Conservation (phyloP, 2,888 invertebrate genomes). For the Dusona sp. region DNA sequence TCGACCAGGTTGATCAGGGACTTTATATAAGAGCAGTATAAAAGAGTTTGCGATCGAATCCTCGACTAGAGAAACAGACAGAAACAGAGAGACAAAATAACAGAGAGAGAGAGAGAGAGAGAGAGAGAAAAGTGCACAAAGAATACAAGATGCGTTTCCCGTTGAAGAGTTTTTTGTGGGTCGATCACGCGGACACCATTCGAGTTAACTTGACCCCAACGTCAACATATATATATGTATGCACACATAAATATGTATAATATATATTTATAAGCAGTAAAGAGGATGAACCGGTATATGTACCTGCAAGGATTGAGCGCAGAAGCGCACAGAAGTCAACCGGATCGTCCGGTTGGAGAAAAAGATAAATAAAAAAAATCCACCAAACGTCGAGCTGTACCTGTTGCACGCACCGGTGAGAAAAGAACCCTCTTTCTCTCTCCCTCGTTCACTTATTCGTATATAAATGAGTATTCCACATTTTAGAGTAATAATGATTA, state of each 20-base stretch:
- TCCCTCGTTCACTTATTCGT: slow-evolving; percentile 24
- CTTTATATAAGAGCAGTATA: slow-evolving; percentile 1
- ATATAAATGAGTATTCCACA: neutral
- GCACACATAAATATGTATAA: slow-evolving; percentile 7
- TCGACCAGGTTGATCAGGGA: neutral
- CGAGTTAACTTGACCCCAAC: slow-evolving; percentile 39
- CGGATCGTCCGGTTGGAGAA: slow-evolving; percentile 52
- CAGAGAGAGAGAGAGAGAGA: neutral
- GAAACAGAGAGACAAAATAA: slow-evolving; percentile 22
- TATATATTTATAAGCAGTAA: slow-evolving; percentile 22
- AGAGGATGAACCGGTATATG: slow-evolving; percentile 50
- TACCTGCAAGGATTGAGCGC: slow-evolving; percentile 43
- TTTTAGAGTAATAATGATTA: slow-evolving; percentile 22
- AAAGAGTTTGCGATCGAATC: slow-evolving; percentile 43
- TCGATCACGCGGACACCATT: slow-evolving; percentile 48
- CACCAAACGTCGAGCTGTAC: slow-evolving; percentile 56
- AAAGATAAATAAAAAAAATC: slow-evolving; percentile 32
- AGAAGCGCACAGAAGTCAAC: slow-evolving; percentile 57
- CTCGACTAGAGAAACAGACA: neutral
- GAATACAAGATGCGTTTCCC: slow-evolving; percentile 37
- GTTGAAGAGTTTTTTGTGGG: slow-evolving; percentile 55
- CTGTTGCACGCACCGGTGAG: slow-evolving; percentile 52
- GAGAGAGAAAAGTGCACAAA: neutral
- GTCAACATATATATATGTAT: slow-evolving; percentile 2
- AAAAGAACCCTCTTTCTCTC: slow-evolving; percentile 49